Conservation (phyloP, 2,113 vertebrate species). For the Peromyscus polionotus region DNA sequence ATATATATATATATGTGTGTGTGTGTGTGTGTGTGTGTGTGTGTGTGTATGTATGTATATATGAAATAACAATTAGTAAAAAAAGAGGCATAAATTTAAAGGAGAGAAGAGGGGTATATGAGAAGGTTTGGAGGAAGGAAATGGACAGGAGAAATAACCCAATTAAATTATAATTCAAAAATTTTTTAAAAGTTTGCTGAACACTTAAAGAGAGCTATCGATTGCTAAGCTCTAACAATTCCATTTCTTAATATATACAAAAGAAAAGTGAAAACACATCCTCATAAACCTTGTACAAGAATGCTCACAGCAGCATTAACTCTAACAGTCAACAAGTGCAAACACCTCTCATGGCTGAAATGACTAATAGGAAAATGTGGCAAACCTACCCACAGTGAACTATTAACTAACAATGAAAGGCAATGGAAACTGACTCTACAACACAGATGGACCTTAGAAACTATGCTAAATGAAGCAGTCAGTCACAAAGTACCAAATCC, state of each 20-base stretch:
- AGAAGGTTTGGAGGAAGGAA: background rate
- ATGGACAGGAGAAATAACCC: background rate
- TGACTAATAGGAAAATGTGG: background rate
- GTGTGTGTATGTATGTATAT: too few species aligned
- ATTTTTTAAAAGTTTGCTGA: background rate
- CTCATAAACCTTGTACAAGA: background rate
- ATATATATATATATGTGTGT: too few species aligned
- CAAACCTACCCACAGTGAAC: background rate
- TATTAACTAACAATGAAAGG: background rate
- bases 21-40: too few species aligned
- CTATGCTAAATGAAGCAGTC: background rate
- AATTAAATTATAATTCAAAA: background rate
- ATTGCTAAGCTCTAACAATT: background rate
- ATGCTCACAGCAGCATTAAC: background rate
- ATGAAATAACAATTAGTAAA: too few species aligned
- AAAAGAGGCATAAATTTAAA: too few species aligned
- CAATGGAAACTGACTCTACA: background rate
- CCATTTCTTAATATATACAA: background rate
- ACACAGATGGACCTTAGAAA: constrained; percentile 2
- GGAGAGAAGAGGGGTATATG: too few species aligned
- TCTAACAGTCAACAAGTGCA: background rate
- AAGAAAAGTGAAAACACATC: constrained; percentile 20
- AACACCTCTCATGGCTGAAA: background rate
- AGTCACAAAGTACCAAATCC: background rate
- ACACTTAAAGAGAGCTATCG: constrained; percentile 10